Conservation (phyloP, 1,140 invertebrate species). For the Drosophila ambigua region DNA sequence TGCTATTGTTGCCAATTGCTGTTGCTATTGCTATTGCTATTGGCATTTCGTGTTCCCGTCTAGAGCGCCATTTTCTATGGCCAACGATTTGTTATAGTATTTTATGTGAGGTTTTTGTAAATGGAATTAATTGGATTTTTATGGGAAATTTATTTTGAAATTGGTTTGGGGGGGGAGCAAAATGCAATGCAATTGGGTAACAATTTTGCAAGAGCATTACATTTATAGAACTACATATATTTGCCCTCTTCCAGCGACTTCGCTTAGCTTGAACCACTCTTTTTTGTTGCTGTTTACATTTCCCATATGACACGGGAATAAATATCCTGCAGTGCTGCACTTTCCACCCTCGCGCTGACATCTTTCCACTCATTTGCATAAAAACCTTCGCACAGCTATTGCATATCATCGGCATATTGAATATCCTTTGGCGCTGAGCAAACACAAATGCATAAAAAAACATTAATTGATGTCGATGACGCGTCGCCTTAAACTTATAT, state of each 20-base stretch:
- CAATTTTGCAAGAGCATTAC: no score
- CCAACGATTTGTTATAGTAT: constrained; percentile 34
- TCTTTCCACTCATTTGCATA: constrained; percentile 59
- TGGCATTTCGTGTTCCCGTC: constrained; percentile 38
- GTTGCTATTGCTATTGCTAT: background rate
- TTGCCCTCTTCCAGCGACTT: no score
- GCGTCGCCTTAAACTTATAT: constrained; percentile 42
- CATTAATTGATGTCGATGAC: constrained; percentile 62
- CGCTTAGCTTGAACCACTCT: no score
- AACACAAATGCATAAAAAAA: constrained; percentile 60
- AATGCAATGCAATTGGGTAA: no score
- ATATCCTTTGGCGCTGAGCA: constrained; percentile 52
- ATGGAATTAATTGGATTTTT: constrained; percentile 23
- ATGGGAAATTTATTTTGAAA: background rate
- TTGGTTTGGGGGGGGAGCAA: background rate
- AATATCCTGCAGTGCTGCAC: no score
- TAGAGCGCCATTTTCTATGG: constrained; percentile 48
- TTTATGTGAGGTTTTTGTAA: constrained; percentile 21
- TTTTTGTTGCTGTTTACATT: background rate
- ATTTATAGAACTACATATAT: no score
- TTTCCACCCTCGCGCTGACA: background rate
- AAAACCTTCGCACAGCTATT: constrained; percentile 75
- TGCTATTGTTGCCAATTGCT: constrained; percentile 30
- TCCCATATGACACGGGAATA: background rate
- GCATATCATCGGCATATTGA: constrained; percentile 60